These are phyloP conservation scores for Esox masquinongy DNA, from an alignment of 2,797 vertebrate species.

Conservation along the genomic window DNA sequence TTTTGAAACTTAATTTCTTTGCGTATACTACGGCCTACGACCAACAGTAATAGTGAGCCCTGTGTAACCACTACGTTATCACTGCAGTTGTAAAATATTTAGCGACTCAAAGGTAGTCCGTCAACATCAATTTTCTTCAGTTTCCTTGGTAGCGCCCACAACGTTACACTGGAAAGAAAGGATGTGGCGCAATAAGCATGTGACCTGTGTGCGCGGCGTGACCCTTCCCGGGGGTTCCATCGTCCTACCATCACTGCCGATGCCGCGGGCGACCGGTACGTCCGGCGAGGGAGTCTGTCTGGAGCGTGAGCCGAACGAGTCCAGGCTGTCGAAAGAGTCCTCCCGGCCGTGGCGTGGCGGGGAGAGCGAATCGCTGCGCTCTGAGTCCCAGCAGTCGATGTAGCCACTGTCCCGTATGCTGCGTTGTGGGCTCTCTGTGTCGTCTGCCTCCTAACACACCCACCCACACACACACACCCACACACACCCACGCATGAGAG, in stretches of 20 bases:
- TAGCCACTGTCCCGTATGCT: constrained; percentile 97
- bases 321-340: constrained; percentile 98
- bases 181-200: not conserved
- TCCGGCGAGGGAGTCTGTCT: constrained; percentile 95
- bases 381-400: constrained; percentile 97
- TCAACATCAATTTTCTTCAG: not conserved
- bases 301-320: constrained; percentile 95
- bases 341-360: constrained; percentile 90
- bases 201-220: not conserved
- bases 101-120: not conserved
- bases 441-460: constrained; percentile 84
- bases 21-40: too few species aligned
- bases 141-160: not conserved
- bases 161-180: not conserved
- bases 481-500: constrained; percentile 12
- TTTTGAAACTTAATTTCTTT: too few species aligned
- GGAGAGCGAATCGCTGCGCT: constrained; percentile 95
- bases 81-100: too few species aligned
- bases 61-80: too few species aligned
- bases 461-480: not conserved
- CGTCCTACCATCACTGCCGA: constrained; percentile 88
- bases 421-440: constrained; percentile 87
- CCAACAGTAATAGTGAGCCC: too few species aligned
- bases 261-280: constrained; percentile 89
- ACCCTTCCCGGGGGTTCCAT: not conserved